A percentile compares a stretch with the other conserved stretches of the same genome.
Evolutionary conservation across 1,140 invertebrate genomes (phyloP).

Genomic region (Drosophila bipectinata): DNA sequence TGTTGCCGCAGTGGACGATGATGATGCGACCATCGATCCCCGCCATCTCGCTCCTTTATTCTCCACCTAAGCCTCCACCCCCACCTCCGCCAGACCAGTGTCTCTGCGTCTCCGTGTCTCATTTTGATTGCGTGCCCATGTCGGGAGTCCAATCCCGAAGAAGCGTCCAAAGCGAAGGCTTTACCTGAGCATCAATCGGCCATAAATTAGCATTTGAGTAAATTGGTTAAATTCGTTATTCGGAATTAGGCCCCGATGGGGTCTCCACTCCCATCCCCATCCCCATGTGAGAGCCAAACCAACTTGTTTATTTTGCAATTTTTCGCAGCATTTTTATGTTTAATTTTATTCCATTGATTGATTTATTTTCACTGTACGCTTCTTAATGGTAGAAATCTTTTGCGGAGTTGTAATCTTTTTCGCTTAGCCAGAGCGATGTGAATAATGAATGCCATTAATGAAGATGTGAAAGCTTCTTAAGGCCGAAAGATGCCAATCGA

Average conservation of each 20-base stretch:
- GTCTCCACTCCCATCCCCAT: constrained; percentile 34
- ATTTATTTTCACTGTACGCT: constrained; percentile 74
- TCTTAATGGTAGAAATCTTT: constrained; percentile 63
- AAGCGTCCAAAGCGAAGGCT: constrained; percentile 16
- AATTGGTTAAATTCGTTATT: constrained; percentile 84
- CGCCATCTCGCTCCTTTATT: constrained; percentile 21
- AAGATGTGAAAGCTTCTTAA: constrained; percentile 49
- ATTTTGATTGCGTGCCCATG: constrained; percentile 39
- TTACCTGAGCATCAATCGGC: constrained; percentile 82
- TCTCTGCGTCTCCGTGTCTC: constrained; percentile 7
- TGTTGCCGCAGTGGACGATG: constrained; percentile 53
- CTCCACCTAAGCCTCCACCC: constrained; percentile 29
- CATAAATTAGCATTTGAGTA: constrained; percentile 84
- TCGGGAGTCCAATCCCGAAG: constrained; percentile 16
- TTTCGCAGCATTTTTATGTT: constrained; percentile 54
- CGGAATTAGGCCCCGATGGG: constrained; percentile 69
- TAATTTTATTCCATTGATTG: constrained; percentile 75
- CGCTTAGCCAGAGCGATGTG: constrained; percentile 17
- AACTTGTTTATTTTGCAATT: constrained; percentile 69
- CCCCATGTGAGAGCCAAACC: constrained; percentile 9
- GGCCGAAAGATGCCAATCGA: constrained; percentile 1
- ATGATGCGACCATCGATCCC: constrained; percentile 41
- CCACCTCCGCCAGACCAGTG: neutral
- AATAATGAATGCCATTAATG: constrained; percentile 67
- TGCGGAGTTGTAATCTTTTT: constrained; percentile 26